Conservation (phyloP, 2,888 invertebrate genomes). For the Phytoseiulus persimilis region DNA sequence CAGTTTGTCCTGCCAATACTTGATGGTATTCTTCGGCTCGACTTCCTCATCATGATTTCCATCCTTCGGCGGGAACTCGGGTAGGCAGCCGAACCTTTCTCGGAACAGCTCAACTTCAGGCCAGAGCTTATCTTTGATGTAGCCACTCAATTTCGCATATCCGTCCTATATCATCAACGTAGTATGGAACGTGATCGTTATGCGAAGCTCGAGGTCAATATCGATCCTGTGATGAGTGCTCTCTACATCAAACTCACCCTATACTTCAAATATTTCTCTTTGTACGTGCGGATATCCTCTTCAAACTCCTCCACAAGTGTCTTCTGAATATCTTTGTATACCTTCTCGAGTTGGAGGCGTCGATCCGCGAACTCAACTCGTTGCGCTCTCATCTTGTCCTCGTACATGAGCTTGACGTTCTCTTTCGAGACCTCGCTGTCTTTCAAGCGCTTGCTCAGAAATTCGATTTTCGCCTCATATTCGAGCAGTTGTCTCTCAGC, state of each 20-base stretch:
- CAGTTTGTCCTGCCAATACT: slow-evolving; percentile 24
- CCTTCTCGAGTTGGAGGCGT: background rate
- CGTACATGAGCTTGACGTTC: background rate
- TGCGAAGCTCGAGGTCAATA: too few species aligned
- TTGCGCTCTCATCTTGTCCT: slow-evolving; percentile 19
- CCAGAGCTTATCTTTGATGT: slow-evolving; percentile 10
- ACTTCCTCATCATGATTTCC: background rate
- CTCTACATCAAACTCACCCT: slow-evolving; percentile 32
- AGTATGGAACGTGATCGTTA: too few species aligned
- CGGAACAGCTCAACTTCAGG: slow-evolving; percentile 8
- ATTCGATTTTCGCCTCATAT: background rate
- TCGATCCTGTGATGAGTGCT: too few species aligned
- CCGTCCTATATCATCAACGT: too few species aligned
- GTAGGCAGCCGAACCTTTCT: background rate
- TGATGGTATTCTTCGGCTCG: background rate
- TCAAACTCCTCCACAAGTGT: background rate
- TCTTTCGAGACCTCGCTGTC: background rate
- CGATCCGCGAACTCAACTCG: background rate
- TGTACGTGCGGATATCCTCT: slow-evolving; percentile 1
- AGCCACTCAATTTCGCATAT: background rate
- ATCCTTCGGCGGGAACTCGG: slow-evolving; percentile 11
- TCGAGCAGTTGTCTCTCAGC: background rate
- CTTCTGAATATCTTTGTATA: background rate
- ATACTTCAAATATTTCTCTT: slow-evolving; percentile 13
- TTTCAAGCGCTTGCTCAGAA: background rate